These are phyloP conservation scores for Peromyscus californicus DNA, from an alignment of 2,113 vertebrate species.

Conservation along the genomic window DNA sequence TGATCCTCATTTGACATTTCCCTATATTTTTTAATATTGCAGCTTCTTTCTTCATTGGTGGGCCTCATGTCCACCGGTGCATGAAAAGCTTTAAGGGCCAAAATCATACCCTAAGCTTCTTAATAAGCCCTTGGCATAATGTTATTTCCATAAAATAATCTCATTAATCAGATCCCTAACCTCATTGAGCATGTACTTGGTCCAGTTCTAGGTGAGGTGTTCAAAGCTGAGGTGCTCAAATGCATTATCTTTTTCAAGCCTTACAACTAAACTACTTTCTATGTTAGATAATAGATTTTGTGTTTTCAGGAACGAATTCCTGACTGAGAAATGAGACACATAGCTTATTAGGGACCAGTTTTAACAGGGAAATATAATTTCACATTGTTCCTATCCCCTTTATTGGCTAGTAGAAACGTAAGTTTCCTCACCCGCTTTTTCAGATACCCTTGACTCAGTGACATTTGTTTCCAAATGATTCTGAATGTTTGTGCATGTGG, in stretches of 20 bases:
- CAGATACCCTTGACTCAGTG: slow-evolving; percentile 39
- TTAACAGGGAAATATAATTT: slow-evolving; percentile 14
- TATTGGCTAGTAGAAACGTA: slow-evolving; percentile 50
- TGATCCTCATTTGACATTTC: neutral
- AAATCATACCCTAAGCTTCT: neutral
- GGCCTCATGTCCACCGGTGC: neutral
- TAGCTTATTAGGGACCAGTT: slow-evolving; percentile 15
- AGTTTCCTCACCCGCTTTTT: slow-evolving; percentile 34
- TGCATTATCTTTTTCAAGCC: slow-evolving; percentile 11
- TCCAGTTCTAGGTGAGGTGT: neutral
- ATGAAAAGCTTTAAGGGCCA: slow-evolving; percentile 4
- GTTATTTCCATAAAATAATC: neutral
- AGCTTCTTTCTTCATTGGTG: slow-evolving; percentile 20
- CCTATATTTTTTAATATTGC: neutral
- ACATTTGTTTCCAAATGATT: slow-evolving; percentile 59
- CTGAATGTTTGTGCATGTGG: slow-evolving; percentile 36
- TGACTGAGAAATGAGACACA: neutral
- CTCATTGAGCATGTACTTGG: neutral
- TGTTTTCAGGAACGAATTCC: slow-evolving; percentile 51
- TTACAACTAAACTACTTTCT: slow-evolving; percentile 21
- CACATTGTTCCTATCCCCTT: slow-evolving; percentile 24
- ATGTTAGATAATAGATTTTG: slow-evolving; percentile 44
- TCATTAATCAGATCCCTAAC: slow-evolving; percentile 46
- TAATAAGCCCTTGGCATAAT: slow-evolving; percentile 34
- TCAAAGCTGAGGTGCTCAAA: slow-evolving; percentile 35